Evolutionary conservation across 2,113 vertebrate genomes (phyloP), one percentile per base, ranked within the genome.

Genomic region (Euleptes europaea): DNA sequence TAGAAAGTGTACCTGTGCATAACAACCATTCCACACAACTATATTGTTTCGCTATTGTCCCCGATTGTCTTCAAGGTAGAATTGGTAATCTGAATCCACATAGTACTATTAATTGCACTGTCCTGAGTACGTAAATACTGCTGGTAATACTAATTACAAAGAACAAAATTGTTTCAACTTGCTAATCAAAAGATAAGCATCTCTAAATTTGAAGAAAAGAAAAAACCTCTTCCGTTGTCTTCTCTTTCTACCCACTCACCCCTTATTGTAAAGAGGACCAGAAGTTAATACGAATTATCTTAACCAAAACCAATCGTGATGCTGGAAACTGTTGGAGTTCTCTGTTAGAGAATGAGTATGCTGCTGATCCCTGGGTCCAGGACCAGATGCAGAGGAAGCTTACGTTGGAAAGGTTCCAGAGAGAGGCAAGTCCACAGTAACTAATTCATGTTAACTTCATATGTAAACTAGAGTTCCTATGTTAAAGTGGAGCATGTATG

Each of bases 311-410:
- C 6, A 99, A 98, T 87, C 95, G 99, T 89, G 97, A 98, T 49
- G 98, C 98, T 69, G 98, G 98, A 38, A 99, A 99, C 87, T 99
- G 99, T 88, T 99, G 99, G 99, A 95, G 95, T 0, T 99, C 99
- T 31, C 95, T 99, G 80, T 90, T 99, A 91, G 97, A 99, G 94
- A 98, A 97, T 35, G 96, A 99, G 71, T 99, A 98, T 86, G 94
- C 96, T 85, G 98, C 99, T 2, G 98, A 99, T 69, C 97, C 98
- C 21, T 98, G 97, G 98, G 97, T 99, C 1, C 98, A 99, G 95
- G 98, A 99, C 92, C 98, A 99, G 94, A 99, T 99, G 99, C 99
- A 99, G 92, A 98, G 97, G 88, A 99, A 99, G 72, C 98, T 99
- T 21, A 99, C 98, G 0, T 92, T 99, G 84, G 98, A 99, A 94